Evolutionary conservation across 1,140 invertebrate genomes (phyloP).

Genomic region (Drosophila oshimai): DNA sequence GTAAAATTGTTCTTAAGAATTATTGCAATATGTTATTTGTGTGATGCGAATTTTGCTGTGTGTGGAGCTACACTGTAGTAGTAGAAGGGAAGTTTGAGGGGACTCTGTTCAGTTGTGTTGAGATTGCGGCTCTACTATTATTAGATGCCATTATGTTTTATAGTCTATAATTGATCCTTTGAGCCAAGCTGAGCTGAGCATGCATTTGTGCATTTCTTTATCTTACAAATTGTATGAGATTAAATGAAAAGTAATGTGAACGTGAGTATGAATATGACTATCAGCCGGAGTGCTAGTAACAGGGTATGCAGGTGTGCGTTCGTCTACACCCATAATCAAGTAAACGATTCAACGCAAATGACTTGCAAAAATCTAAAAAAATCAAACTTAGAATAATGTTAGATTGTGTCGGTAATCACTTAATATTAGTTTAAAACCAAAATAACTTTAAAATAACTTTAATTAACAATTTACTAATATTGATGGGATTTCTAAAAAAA

Average conservation of each 20-base stretch:
- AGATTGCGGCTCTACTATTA: constrained; percentile 80
- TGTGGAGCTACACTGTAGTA: not conserved
- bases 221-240: constrained; percentile 75
- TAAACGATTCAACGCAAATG: constrained; percentile 39
- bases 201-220: constrained; percentile 72
- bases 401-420: too few species aligned
- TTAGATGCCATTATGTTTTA: constrained; percentile 82
- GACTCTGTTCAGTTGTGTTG: constrained; percentile 35
- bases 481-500: too few species aligned
- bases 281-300: constrained; percentile 15
- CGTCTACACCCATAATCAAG: constrained; percentile 9
- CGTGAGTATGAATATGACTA: constrained; percentile 39
- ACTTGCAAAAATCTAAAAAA: constrained; percentile 1
- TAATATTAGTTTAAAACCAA: too few species aligned
- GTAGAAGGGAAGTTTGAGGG: not conserved
- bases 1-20: not conserved
- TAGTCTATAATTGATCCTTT: constrained; percentile 82
- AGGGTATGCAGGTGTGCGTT: constrained; percentile 18
- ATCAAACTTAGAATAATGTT: not conserved
- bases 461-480: too few species aligned
- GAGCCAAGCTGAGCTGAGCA: constrained; percentile 52
- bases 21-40: not conserved
- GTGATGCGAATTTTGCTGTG: not conserved
- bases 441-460: too few species aligned
- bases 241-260: constrained; percentile 76